phyloP scores from a whole-genome alignment of 2,113 vertebrate species.

The Verasper variegatus region DNA sequence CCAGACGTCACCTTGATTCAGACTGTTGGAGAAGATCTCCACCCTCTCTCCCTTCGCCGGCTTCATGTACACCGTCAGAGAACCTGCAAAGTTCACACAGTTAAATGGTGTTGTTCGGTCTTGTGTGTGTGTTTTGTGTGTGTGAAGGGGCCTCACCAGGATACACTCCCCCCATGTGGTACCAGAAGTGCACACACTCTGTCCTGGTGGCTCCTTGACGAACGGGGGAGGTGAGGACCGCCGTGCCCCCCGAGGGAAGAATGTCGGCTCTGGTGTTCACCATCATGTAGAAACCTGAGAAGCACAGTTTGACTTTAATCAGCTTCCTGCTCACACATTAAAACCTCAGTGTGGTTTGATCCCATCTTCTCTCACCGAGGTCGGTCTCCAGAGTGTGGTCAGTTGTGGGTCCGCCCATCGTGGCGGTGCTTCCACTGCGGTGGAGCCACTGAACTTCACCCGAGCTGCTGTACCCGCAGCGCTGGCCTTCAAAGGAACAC shows the following conservation, averaged over 20 bases:
- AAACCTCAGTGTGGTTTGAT: not conserved
- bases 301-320: not conserved
- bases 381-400: slow-evolving; percentile 88
- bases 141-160: slow-evolving; percentile 82
- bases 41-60: slow-evolving; percentile 48
- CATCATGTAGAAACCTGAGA: slow-evolving; percentile 90
- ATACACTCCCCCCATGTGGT: slow-evolving; percentile 80
- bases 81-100: slow-evolving; percentile 53
- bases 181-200: slow-evolving; percentile 92
- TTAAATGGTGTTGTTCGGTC: not conserved
- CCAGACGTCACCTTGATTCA: slow-evolving; percentile 81
- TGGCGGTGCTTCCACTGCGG: slow-evolving; percentile 33
- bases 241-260: slow-evolving; percentile 59
- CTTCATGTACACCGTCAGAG: slow-evolving; percentile 79
- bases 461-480: slow-evolving; percentile 80
- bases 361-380: slow-evolving; percentile 74
- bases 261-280: slow-evolving; percentile 70
- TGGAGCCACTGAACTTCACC: slow-evolving; percentile 77
- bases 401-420: slow-evolving; percentile 59
- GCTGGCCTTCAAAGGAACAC: slow-evolving; percentile 88
- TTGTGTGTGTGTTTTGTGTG: not conserved
- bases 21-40: slow-evolving; percentile 70
- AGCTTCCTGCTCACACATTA: not conserved
- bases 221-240: slow-evolving; percentile 81
- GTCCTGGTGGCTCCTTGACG: slow-evolving; percentile 42